phyloP scores from a whole-genome alignment of 2,797 vertebrate genomes.

The Diplodus sargus region DNA sequence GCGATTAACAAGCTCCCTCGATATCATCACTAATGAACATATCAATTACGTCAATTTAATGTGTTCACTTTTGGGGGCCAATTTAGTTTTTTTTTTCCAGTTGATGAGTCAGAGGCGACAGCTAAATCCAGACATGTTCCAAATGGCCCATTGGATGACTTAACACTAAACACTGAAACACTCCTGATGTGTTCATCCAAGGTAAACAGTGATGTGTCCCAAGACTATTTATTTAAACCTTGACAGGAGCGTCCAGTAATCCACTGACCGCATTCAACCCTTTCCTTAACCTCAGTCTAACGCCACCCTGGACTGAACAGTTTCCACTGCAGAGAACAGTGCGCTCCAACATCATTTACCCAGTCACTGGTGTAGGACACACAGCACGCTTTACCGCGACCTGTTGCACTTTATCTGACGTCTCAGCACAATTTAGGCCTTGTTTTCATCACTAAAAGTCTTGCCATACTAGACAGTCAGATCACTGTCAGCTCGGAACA shows the following conservation, averaged over 20 bases:
- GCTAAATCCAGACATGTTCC: conserved; percentile 46
- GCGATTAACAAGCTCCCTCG: not conserved
- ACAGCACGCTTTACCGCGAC: not conserved
- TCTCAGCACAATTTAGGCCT: not conserved
- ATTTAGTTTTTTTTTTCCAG: not conserved
- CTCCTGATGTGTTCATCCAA: conserved; percentile 55
- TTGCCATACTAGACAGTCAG: conserved; percentile 11
- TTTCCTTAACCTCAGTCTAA: conserved; percentile 46
- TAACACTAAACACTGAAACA: conserved; percentile 69
- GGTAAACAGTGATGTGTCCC: conserved; percentile 64
- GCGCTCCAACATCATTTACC: not conserved
- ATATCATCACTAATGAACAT: conserved; percentile 9
- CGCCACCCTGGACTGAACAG: conserved; percentile 39
- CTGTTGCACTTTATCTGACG: not conserved
- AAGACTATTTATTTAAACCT: conserved; percentile 59
- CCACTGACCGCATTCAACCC: conserved; percentile 56
- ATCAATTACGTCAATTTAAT: not conserved
- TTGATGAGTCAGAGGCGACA: conserved; percentile 19
- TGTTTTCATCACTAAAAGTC: not conserved
- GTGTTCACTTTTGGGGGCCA: not conserved
- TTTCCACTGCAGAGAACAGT: conserved; percentile 26
- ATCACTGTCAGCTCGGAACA: conserved; percentile 12
- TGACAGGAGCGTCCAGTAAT: conserved; percentile 60
- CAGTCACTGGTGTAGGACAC: not conserved
- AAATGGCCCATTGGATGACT: conserved; percentile 65